Base-by-base conservation (phyloP, 2,888 invertebrate genomes). In the Clepsis dumicolana region DNA sequence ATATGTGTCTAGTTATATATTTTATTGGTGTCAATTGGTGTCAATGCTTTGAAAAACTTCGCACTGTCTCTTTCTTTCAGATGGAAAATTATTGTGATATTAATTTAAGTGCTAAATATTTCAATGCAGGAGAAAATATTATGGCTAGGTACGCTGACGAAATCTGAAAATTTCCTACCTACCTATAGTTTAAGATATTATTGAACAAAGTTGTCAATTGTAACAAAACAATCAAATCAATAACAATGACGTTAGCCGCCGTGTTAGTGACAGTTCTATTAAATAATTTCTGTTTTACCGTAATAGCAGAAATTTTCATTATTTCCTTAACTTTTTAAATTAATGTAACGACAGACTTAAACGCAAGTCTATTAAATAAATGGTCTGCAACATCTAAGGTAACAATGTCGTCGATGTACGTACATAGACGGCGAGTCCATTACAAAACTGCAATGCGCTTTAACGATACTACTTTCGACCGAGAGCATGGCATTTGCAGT, bases 371-470 rank as follows among this genome's bases (percentile, higher is more conserved):
- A 56, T 56, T 35, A 35, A 52, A 4, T 24, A n/a, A 59, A 38
- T 41, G 38, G 12, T 35, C 10, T 0, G 24, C 18, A 44, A 18
- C 8, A 44, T 18, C 8, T 14, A 8, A 16, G 32, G 35, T 38
- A 59, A 59, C 50, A 50, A 35, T 24, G 61, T 52, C 61, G 27
- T 29, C 54, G 1, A 59, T 5, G 25, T 52, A 48, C 12, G 25
- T 52, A 48, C 32, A 14, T 32, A 27, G 56, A 50, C 56, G 38
- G 27, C n/a, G 29, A 29, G 66, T 48, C 56, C 56, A 67, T 67
- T 67, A 67, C 62, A 62, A 56, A 56, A 56, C 62, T 62, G 56
- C 67, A 50, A 56, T 57, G 62, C 61, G 27, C 67, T 67, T 67
- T 67, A 57, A 67, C 62, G 62, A 62, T 56, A 62, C 27, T 38